Conservation (phyloP, 2,113 vertebrate genomes). For the Stigmatopora argus region DNA sequence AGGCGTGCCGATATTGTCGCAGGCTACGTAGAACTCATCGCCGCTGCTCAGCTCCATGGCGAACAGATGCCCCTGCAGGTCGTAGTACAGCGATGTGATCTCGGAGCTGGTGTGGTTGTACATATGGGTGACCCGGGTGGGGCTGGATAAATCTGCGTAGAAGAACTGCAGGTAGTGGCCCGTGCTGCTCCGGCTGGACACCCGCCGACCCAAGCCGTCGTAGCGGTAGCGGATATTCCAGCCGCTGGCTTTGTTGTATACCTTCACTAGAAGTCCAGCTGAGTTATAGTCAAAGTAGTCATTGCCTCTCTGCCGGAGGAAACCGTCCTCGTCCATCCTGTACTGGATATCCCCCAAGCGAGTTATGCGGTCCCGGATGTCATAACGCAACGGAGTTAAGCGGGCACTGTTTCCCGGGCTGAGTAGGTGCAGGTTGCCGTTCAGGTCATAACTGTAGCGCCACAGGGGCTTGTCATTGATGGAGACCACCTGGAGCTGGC, state of each 20-base stretch:
- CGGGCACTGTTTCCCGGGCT: constrained; percentile 92
- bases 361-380: constrained; percentile 89
- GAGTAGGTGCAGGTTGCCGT: constrained; percentile 91
- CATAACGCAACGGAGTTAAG: constrained; percentile 89
- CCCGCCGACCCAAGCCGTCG: constrained; percentile 87
- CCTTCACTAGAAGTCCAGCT: constrained; percentile 83
- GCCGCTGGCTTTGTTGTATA: constrained; percentile 82
- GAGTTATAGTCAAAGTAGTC: constrained; percentile 95
- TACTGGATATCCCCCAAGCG: constrained; percentile 91
- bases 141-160: constrained; percentile 90
- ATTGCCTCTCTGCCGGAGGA: constrained; percentile 88
- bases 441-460: constrained; percentile 97
- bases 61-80: constrained; percentile 95
- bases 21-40: constrained; percentile 95
- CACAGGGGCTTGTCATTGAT: constrained; percentile 95
- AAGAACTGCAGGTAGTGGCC: constrained; percentile 96
- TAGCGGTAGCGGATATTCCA: constrained; percentile 94
- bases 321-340: constrained; percentile 92
- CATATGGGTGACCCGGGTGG: constrained; percentile 92
- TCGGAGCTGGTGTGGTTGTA: constrained; percentile 98
- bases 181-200: constrained; percentile 83
- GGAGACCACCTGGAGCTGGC: constrained; percentile 91
- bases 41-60: constrained; percentile 96
- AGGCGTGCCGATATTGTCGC: constrained; percentile 93
- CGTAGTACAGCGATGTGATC: constrained; percentile 95